phyloP scores from a whole-genome alignment of 1,140 invertebrate genomes.

The Maconellicoccus hirsutus region DNA sequence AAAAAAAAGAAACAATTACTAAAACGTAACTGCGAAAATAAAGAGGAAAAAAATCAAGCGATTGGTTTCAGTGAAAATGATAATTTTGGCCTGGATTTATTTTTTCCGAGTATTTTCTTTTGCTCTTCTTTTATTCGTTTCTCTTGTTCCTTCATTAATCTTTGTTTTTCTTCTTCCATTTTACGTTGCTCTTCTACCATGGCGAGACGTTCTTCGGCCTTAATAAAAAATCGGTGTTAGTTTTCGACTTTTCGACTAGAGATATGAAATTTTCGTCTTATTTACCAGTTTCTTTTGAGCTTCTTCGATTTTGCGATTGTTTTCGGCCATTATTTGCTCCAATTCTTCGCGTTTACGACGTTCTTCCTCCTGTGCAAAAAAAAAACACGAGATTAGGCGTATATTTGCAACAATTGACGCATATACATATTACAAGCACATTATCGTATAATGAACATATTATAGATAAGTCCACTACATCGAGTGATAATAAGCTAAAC shows the following conservation, averaged over 20 bases:
- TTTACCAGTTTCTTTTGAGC: conserved; percentile 88
- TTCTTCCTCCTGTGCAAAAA: conserved; percentile 84
- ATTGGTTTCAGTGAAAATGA: conserved; percentile 76
- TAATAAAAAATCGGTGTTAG: conserved; percentile 28
- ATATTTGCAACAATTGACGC: not conserved
- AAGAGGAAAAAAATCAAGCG: conserved; percentile 23
- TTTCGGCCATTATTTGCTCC: conserved; percentile 92
- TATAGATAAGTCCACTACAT: too few species aligned
- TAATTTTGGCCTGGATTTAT: conserved; percentile 88
- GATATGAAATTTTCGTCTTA: too few species aligned
- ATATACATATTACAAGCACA: too few species aligned
- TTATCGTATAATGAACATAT: too few species aligned
- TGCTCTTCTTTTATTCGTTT: conserved; percentile 87
- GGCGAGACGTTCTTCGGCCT: conserved; percentile 91
- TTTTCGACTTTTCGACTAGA: not conserved
- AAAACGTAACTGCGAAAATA: conserved; percentile 12
- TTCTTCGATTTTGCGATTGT: conserved; percentile 94
- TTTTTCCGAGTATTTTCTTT: conserved; percentile 92
- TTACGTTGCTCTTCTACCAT: conserved; percentile 93
- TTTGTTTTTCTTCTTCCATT: conserved; percentile 89
- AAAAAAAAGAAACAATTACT: conserved; percentile 2
- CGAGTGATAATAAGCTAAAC: too few species aligned
- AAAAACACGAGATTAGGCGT: conserved; percentile 28
- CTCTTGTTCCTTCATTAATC: conserved; percentile 82
- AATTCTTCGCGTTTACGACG: conserved; percentile 84